Percentiles rank a stretch among this genome's conserved stretches.
Evolutionary conservation across 1,140 invertebrate species (phyloP).

Genomic region (Coenobita brevimanus): DNA sequence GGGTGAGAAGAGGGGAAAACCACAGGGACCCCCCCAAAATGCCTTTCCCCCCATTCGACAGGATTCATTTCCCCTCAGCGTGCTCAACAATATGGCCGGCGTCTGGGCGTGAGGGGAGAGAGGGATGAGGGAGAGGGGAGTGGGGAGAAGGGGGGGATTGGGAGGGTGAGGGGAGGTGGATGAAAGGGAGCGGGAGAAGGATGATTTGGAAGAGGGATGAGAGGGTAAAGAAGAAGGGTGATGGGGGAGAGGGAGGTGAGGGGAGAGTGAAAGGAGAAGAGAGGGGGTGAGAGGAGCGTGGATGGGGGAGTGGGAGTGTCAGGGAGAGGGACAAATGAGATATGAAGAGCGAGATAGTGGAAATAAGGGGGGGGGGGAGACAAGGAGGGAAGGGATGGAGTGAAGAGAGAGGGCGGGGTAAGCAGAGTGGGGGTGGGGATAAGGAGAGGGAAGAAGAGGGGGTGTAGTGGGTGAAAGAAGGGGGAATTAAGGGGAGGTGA

Average conservation of each 20-base stretch:
- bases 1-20: too few relatives aligned
- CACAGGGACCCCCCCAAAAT: too few relatives aligned
- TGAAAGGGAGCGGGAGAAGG: not conserved
- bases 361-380: not conserved
- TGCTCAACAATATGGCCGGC: too few relatives aligned
- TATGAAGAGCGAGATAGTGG: not conserved
- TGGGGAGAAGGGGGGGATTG: not conserved
- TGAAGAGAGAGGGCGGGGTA: not conserved
- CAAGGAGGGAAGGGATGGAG: not conserved
- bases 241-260: too few relatives aligned
- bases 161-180: not conserved
- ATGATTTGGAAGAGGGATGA: too few relatives aligned
- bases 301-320: not conserved
- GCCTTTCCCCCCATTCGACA: too few relatives aligned
- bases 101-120: not conserved
- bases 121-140: not conserved
- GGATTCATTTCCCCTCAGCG: too few relatives aligned
- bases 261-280: slow-evolving; percentile 8
- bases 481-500: not conserved
- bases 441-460: not conserved
- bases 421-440: not conserved
- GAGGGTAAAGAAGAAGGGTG: not conserved
- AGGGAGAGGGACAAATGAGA: not conserved
- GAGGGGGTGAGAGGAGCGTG: not conserved
- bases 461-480: not conserved